Conservation (phyloP, 53 echinoderm and acorn worm species). For the Antedon mediterranea region DNA sequence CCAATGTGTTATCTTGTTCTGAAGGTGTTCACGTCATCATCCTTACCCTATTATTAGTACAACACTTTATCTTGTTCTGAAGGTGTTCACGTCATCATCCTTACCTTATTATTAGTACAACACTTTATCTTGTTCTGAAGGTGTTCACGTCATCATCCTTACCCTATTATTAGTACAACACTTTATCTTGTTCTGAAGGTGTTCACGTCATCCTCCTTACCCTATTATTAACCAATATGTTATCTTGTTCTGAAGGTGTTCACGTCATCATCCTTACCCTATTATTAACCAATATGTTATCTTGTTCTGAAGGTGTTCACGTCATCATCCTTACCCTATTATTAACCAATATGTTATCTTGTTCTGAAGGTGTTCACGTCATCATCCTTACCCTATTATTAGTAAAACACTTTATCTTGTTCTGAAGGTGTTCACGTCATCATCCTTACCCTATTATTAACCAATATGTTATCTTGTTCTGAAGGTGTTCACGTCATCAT, state of each 20-base stretch:
- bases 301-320: slow-evolving; percentile 21
- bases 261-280: slow-evolving; percentile 44
- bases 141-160: slow-evolving; percentile 46
- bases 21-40: slow-evolving; percentile 49
- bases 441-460: slow-evolving; percentile 44
- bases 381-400: slow-evolving; percentile 39
- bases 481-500: slow-evolving; percentile 49
- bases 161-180: slow-evolving; percentile 32
- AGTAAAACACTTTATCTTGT: slow-evolving; percentile 23
- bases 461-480: neutral
- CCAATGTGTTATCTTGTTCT: neutral
- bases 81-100: slow-evolving; percentile 51
- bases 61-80: slow-evolving; percentile 13
- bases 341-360: neutral
- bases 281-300: slow-evolving; percentile 17
- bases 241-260: slow-evolving; percentile 4
- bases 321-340: slow-evolving; percentile 42
- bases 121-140: slow-evolving; percentile 13
- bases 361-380: slow-evolving; percentile 33
- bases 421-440: slow-evolving; percentile 33
- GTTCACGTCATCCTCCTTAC: slow-evolving; percentile 45
- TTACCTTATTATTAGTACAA: slow-evolving; percentile 29
- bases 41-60: slow-evolving; percentile 34
- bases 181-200: slow-evolving; percentile 8
- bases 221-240: slow-evolving; percentile 33